phyloP scores from a whole-genome alignment of 1,140 invertebrate genomes.

The Eubasilissa regina region DNA sequence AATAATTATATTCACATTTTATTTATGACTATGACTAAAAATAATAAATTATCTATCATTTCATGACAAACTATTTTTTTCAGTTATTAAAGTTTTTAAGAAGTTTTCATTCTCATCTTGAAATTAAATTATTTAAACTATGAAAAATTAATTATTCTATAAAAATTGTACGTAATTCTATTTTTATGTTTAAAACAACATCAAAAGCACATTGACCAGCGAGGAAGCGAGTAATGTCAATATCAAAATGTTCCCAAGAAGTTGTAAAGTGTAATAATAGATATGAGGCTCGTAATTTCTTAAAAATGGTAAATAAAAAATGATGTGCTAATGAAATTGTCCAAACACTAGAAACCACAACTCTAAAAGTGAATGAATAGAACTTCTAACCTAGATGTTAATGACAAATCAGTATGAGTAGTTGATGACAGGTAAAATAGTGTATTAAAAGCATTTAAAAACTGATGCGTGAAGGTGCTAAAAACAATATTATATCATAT shows the following conservation, averaged over 20 bases:
- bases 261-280: background rate
- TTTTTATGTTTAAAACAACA: constrained; percentile 23
- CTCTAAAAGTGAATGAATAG: background rate
- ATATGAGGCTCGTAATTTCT: background rate
- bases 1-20: too few relatives aligned
- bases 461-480: constrained; percentile 3
- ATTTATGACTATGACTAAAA: too few relatives aligned
- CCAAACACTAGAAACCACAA: constrained; percentile 14
- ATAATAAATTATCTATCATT: too few relatives aligned
- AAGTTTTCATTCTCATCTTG: too few relatives aligned
- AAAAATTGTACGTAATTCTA: background rate
- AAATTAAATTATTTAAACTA: background rate
- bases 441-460: constrained; percentile 6
- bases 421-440: background rate
- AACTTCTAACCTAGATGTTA: background rate
- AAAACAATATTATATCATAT: background rate
- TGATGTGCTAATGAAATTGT: constrained; percentile 18
- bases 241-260: background rate
- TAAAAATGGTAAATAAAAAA: constrained; percentile 10
- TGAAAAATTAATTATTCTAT: background rate
- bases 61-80: too few relatives aligned
- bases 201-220: constrained; percentile 21
- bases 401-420: background rate
- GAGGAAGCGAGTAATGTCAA: background rate
- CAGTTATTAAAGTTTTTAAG: too few relatives aligned